Conservation (phyloP, 2,113 vertebrate species). For the Hypomesus transpacificus region DNA sequence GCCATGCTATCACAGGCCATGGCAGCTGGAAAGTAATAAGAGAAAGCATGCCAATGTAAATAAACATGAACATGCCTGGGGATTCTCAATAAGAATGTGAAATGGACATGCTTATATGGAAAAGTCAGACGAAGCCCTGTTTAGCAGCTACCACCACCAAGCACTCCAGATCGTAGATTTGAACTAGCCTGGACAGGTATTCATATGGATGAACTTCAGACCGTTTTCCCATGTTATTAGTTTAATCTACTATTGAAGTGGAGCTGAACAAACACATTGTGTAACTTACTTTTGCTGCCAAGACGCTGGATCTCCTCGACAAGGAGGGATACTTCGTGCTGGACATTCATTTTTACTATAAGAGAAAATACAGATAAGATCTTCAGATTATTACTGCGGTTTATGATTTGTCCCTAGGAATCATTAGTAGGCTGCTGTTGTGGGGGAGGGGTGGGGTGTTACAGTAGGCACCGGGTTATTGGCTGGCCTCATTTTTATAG, state of each 20-base stretch:
- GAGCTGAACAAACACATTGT: too few relatives aligned
- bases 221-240: too few relatives aligned
- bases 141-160: too few relatives aligned
- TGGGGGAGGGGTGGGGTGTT: too few relatives aligned
- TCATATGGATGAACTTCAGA: too few relatives aligned
- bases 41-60: background rate
- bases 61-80: background rate
- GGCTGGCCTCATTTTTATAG: too few relatives aligned
- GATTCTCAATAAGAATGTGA: background rate
- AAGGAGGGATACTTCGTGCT: constrained; percentile 84
- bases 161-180: too few relatives aligned
- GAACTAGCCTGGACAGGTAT: too few relatives aligned
- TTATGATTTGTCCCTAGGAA: background rate
- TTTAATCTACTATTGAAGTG: too few relatives aligned
- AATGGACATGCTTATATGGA: too few relatives aligned
- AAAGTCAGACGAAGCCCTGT: too few relatives aligned
- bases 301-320: constrained; percentile 88
- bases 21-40: background rate
- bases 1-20: background rate
- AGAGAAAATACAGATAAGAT: background rate
- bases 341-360: constrained; percentile 82
- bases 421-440: constrained; percentile 22
- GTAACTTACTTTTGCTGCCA: constrained; percentile 84
- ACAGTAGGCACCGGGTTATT: too few relatives aligned
- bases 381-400: background rate